Evolutionary conservation across 2,113 vertebrate genomes (phyloP).

Genomic region (Emydocephalus ijimae): DNA sequence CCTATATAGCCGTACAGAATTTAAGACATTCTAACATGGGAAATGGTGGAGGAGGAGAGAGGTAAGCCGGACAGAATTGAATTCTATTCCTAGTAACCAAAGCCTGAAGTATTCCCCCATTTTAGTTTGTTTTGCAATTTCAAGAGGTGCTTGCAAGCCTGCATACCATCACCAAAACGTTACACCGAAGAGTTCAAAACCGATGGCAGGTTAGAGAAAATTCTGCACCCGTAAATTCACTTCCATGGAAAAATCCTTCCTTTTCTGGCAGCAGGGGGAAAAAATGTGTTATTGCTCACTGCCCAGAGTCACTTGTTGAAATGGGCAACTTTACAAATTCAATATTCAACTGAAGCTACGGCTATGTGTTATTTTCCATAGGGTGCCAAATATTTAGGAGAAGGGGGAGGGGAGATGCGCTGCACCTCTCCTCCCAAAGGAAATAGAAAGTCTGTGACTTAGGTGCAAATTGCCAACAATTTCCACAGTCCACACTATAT

Average conservation of each 20-base stretch:
- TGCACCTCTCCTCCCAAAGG: not conserved
- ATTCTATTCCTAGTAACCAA: not conserved
- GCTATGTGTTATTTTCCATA: not conserved
- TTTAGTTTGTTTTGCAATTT: not conserved
- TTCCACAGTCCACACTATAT: not conserved
- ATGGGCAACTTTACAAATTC: not conserved
- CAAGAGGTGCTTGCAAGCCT: not conserved
- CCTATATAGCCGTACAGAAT: not conserved
- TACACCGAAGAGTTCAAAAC: not conserved
- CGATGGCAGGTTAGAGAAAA: not conserved
- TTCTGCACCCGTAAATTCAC: too few species aligned
- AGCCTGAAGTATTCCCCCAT: not conserved
- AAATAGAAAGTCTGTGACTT: not conserved
- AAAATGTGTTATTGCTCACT: not conserved
- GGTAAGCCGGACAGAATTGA: not conserved
- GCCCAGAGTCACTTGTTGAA: not conserved
- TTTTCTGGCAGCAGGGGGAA: not conserved
- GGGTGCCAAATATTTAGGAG: not conserved
- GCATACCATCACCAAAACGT: not conserved
- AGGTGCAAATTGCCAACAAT: not conserved
- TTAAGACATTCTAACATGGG: too few species aligned
- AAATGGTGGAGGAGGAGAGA: not conserved
- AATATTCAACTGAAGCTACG: not conserved
- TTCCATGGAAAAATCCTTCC: not conserved
- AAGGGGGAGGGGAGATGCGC: not conserved